These are phyloP conservation scores for Oncorhynchus keta DNA, from an alignment of 2,113 vertebrate species.

Conservation along the genomic window DNA sequence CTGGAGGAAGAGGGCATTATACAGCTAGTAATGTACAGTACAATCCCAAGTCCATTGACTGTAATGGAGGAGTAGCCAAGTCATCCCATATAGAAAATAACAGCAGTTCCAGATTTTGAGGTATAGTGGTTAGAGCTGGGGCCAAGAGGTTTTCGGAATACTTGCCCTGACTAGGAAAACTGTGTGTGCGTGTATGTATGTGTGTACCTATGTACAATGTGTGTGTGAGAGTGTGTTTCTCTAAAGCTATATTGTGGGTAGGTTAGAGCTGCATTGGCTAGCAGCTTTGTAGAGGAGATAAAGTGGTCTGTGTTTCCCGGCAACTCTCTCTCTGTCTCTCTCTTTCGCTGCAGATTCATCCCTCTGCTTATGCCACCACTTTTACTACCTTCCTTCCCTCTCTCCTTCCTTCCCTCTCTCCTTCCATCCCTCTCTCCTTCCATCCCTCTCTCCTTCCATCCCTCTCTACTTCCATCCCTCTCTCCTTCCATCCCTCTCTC, in stretches of 20 bases:
- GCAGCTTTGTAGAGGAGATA: constrained; percentile 54
- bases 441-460: background rate
- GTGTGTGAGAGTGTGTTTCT: background rate
- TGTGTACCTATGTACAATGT: background rate
- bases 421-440: constrained; percentile 6
- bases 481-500: constrained; percentile 4
- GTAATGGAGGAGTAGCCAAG: too few relatives aligned
- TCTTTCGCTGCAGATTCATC: constrained; percentile 62
- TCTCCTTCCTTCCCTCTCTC: background rate
- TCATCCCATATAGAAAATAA: too few relatives aligned
- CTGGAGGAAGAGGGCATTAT: too few relatives aligned
- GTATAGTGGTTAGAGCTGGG: too few relatives aligned
- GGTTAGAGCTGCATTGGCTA: constrained; percentile 35
- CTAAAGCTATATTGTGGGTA: constrained; percentile 20
- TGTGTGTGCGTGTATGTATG: background rate
- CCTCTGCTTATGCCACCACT: constrained; percentile 59
- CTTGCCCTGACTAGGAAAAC: too few relatives aligned
- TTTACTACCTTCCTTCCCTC: constrained; percentile 54
- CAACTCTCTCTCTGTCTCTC: constrained; percentile 26
- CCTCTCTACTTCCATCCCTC: background rate
- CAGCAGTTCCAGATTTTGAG: too few relatives aligned
- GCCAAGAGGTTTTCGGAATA: too few relatives aligned
- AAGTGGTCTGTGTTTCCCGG: constrained; percentile 57
- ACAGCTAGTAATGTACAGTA: too few relatives aligned
- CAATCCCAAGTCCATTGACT: too few relatives aligned